Conservation (phyloP, 2,888 invertebrate genomes). For the Alsophila aescularia region DNA sequence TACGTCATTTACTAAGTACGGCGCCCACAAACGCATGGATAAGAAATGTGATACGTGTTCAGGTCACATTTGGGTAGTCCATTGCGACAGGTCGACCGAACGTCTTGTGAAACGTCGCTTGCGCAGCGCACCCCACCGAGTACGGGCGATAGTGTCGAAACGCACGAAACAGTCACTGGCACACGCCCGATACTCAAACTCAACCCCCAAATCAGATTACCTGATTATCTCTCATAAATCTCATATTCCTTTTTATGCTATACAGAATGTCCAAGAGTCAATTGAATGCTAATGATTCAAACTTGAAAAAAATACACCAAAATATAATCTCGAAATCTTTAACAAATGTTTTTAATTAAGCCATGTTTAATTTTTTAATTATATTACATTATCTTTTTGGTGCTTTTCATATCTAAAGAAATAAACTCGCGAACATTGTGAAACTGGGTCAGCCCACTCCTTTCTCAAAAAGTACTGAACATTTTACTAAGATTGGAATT, state of each 20-base stretch:
- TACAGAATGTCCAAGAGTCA: background rate
- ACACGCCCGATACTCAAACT: constrained; percentile 63
- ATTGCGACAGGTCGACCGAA: constrained; percentile 81
- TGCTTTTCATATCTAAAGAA: too few relatives aligned
- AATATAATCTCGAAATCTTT: too few relatives aligned
- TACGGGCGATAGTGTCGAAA: constrained; percentile 76
- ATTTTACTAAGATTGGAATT: too few relatives aligned
- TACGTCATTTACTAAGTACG: constrained; percentile 15
- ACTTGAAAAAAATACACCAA: too few relatives aligned
- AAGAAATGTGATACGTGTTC: constrained; percentile 79
- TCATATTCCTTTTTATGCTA: background rate
- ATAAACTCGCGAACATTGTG: too few relatives aligned
- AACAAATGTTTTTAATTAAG: too few relatives aligned
- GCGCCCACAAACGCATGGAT: constrained; percentile 48
- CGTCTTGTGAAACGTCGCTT: constrained; percentile 82
- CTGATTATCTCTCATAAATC: constrained; percentile 8
- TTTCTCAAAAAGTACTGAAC: too few relatives aligned
- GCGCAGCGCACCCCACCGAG: constrained; percentile 77
- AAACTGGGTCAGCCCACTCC: too few relatives aligned
- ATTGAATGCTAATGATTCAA: too few relatives aligned
- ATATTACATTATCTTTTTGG: too few relatives aligned
- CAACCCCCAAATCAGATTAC: constrained; percentile 53
- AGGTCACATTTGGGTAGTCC: constrained; percentile 82
- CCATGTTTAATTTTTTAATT: too few relatives aligned
- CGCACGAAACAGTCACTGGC: constrained; percentile 68